A percentile compares a stretch with the other conserved stretches of the same genome.
Conservation (phyloP, 2,888 invertebrate genomes). For the Psococerastis gibbosa region DNA sequence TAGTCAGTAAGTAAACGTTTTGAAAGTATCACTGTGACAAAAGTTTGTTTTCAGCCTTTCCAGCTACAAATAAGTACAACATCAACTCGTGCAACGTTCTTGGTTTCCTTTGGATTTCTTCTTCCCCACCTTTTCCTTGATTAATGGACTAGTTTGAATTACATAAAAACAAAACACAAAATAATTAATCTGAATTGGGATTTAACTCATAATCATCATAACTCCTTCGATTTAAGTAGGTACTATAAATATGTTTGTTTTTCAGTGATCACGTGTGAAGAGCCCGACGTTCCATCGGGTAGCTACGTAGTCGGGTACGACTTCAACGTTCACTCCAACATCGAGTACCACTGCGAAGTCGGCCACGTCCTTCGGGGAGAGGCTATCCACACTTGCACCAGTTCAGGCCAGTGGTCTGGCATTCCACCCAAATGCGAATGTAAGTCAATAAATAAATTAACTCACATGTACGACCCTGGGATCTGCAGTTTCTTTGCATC, state of each 20-base stretch:
- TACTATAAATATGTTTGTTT: conserved; percentile 15
- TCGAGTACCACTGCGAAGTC: conserved; percentile 72
- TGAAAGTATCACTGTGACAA: too few species aligned
- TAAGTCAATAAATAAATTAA: conserved; percentile 26
- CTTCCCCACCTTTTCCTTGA: too few species aligned
- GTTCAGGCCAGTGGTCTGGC: conserved; percentile 68
- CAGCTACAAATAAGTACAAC: too few species aligned
- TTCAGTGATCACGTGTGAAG: conserved; percentile 66
- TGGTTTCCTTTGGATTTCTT: too few species aligned
- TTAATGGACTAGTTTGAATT: too few species aligned
- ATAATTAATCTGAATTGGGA: too few species aligned
- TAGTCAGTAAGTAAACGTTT: too few species aligned
- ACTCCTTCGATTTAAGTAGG: background rate
- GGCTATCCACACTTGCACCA: conserved; percentile 45
- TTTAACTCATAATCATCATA: too few species aligned
- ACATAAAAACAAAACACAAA: too few species aligned
- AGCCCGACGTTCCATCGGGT: conserved; percentile 68
- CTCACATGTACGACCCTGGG: background rate
- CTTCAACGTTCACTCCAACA: conserved; percentile 70
- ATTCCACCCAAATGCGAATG: conserved; percentile 68
- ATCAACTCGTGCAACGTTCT: too few species aligned
- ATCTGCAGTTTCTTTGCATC: too few species aligned
- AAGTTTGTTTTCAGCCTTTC: too few species aligned
- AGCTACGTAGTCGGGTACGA: conserved; percentile 79
- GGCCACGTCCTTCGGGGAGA: conserved; percentile 65